Evolutionary conservation across 1,140 invertebrate genomes (phyloP).

Genomic region (Nomia melanderi): DNA sequence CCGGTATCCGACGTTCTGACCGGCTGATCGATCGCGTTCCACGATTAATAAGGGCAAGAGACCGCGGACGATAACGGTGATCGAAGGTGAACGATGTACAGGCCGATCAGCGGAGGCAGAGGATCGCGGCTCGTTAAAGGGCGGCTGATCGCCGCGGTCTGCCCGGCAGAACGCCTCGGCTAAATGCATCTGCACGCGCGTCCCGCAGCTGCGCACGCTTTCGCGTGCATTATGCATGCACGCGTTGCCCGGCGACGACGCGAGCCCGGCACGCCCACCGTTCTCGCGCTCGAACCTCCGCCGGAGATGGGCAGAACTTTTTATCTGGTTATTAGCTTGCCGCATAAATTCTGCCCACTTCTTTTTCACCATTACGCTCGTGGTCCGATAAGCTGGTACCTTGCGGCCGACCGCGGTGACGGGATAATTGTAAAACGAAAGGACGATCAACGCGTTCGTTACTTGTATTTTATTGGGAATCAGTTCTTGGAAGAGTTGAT

Average conservation of each 20-base stretch:
- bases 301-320: not conserved
- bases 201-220: slow-evolving; percentile 53
- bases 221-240: slow-evolving; percentile 66
- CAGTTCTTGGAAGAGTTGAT: too few species aligned
- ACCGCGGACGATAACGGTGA: slow-evolving; percentile 9
- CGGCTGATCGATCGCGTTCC: slow-evolving; percentile 11
- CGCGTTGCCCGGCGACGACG: slow-evolving; percentile 62
- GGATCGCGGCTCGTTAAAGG: slow-evolving; percentile 55
- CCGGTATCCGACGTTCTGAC: too few species aligned
- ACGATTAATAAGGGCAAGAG: slow-evolving; percentile 20
- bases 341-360: too few species aligned
- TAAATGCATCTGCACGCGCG: slow-evolving; percentile 51
- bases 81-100: not conserved
- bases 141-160: slow-evolving; percentile 1
- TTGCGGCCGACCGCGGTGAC: too few species aligned
- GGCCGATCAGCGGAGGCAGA: not conserved
- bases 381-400: too few species aligned
- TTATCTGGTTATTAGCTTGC: slow-evolving; percentile 1
- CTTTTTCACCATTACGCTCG: too few species aligned
- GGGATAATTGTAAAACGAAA: too few species aligned
- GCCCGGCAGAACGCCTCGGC: not conserved
- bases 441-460: too few species aligned
- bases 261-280: slow-evolving; percentile 63
- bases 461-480: too few species aligned
- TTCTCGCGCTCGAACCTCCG: slow-evolving; percentile 46